Conservation (phyloP, 2,113 vertebrate genomes). For the Centropristis striata region DNA sequence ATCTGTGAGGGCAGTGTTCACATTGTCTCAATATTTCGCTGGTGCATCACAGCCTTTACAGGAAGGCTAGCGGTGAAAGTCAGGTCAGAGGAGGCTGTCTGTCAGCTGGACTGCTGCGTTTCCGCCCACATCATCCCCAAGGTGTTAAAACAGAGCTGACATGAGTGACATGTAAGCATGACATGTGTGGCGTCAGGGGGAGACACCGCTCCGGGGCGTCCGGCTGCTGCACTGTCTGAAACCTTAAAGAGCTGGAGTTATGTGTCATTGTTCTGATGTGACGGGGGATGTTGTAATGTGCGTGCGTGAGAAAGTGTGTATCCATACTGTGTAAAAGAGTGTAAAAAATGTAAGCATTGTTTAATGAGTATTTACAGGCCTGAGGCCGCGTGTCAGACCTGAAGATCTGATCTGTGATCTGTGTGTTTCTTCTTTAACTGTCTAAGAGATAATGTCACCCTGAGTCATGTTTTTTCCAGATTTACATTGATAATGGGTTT, state of each 20-base stretch:
- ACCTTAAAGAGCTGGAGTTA: constrained; percentile 25
- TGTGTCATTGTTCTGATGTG: constrained; percentile 46
- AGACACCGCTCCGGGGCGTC: constrained; percentile 48
- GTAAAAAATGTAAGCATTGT: not conserved
- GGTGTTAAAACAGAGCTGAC: constrained; percentile 69
- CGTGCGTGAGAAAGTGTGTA: constrained; percentile 1
- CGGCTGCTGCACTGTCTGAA: constrained; percentile 25
- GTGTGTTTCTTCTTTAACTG: not conserved
- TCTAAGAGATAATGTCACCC: constrained; percentile 19
- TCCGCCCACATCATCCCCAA: constrained; percentile 35
- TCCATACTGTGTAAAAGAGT: not conserved
- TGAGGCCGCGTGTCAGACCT: constrained; percentile 6
- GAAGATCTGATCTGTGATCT: constrained; percentile 24
- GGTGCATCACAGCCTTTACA: constrained; percentile 41
- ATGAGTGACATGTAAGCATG: constrained; percentile 57
- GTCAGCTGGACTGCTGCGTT: constrained; percentile 55
- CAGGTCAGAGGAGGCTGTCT: constrained; percentile 64
- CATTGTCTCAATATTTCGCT: constrained; percentile 28
- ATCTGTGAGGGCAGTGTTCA: not conserved
- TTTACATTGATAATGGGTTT: not conserved
- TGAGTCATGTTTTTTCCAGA: not conserved
- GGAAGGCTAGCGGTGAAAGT: constrained; percentile 44
- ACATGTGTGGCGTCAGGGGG: constrained; percentile 65
- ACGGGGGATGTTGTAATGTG: constrained; percentile 25
- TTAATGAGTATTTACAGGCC: constrained; percentile 15